These are phyloP conservation scores for Sigmodon hispidus DNA, from an alignment of 2,113 vertebrate genomes.

Conservation along the genomic window DNA sequence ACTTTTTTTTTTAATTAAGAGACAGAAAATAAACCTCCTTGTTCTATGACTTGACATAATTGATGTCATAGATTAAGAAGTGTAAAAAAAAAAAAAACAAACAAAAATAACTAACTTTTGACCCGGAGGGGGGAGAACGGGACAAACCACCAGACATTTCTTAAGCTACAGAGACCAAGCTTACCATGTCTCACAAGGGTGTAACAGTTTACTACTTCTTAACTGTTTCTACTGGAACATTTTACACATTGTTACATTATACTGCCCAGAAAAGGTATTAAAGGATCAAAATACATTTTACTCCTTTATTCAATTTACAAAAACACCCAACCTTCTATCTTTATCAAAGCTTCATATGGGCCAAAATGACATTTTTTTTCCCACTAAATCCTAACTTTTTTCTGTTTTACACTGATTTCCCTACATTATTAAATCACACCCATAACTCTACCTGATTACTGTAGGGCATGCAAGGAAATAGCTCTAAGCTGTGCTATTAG, in stretches of 20 bases:
- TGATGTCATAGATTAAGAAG: background rate
- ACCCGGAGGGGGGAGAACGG: constrained; percentile 55
- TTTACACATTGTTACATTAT: background rate
- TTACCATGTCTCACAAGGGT: constrained; percentile 28
- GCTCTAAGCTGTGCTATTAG: constrained; percentile 56
- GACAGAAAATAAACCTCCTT: background rate
- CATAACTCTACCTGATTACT: constrained; percentile 61
- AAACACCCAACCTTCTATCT: constrained; percentile 68
- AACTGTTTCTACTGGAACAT: constrained; percentile 48
- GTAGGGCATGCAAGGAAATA: constrained; percentile 78
- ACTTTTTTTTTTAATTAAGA: constrained; percentile 38
- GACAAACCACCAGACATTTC: constrained; percentile 44
- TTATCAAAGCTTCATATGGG: constrained; percentile 50
- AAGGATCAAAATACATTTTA: constrained; percentile 77
- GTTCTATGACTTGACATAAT: constrained; percentile 1
- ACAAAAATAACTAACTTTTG: constrained; percentile 20
- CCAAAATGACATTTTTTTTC: constrained; percentile 60
- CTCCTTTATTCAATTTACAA: constrained; percentile 70
- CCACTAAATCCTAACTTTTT: constrained; percentile 41
- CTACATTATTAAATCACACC: constrained; percentile 65
- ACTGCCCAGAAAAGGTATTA: constrained; percentile 61
- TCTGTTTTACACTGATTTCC: constrained; percentile 19
- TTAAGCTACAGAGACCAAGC: constrained; percentile 37
- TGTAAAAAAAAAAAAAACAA: background rate
- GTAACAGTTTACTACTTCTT: constrained; percentile 14